Conservation (phyloP, 2,113 vertebrate species). For the Plectropomus leopardus region DNA sequence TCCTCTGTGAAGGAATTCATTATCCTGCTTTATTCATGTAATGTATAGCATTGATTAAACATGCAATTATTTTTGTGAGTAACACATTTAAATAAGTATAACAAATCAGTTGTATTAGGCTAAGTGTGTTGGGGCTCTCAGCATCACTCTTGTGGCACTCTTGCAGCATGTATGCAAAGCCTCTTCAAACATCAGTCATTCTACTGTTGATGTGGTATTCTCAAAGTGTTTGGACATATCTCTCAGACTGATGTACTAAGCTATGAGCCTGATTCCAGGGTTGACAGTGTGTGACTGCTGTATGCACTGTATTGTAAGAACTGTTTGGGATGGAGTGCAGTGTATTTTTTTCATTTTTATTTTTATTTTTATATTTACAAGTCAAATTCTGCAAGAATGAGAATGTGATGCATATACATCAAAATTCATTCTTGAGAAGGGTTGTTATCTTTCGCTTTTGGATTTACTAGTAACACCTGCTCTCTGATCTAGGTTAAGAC, state of each 20-base stretch:
- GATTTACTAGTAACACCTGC: background rate
- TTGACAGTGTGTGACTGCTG: slow-evolving; percentile 10
- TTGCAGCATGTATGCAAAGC: background rate
- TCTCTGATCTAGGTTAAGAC: slow-evolving; percentile 11
- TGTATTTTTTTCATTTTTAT: too few relatives aligned
- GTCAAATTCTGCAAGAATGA: background rate
- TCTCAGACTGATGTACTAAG: background rate
- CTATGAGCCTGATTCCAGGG: slow-evolving; percentile 4
- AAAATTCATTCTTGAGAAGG: background rate
- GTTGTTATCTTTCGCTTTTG: background rate
- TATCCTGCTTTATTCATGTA: background rate
- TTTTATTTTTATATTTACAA: slow-evolving; percentile 16
- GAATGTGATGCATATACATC: background rate
- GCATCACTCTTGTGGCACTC: too few relatives aligned
- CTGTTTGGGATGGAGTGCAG: background rate
- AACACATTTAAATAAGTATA: slow-evolving; percentile 2
- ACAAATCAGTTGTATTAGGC: background rate
- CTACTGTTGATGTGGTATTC: slow-evolving; percentile 4
- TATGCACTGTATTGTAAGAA: slow-evolving; percentile 13
- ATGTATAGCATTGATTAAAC: background rate
- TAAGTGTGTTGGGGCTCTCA: background rate
- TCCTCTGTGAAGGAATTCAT: too few relatives aligned
- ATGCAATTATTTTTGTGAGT: background rate
- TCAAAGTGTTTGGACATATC: slow-evolving; percentile 14
- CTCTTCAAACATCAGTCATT: background rate